Evolutionary conservation across 2,888 invertebrate species (phyloP), one percentile per base, ranked within the genome.

Genomic region (Dicycla oo): DNA sequence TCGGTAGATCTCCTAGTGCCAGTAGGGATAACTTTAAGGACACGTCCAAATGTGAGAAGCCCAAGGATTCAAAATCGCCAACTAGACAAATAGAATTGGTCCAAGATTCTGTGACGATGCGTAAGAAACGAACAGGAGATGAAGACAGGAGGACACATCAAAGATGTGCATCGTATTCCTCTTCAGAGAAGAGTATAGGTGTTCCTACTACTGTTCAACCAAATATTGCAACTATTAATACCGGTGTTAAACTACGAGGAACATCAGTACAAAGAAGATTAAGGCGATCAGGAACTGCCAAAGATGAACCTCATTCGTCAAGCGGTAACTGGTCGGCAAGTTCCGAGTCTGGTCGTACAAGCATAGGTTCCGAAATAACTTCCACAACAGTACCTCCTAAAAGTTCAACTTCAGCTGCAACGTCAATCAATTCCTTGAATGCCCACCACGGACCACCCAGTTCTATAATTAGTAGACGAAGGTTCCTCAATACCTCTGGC

Each of bases 261-360:
- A 97, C 97, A 67, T 97, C 98, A 4, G 96, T 97, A 49, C 97
- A 98, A 91, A 97, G 97, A 85, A 95, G 98, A 81, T 96, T 97
- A 87, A 96, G 98, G 75, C 96, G 98, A 78, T 97, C 97, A 51
- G 97, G 97, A 26, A 93, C 96, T 60, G 96, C 96, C 58, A 98
- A 97, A 91, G 98, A 98, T 80, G 98, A 98, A 88, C 98, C 97
- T 49, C 98, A 98, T 93, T 98, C 98, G 2, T 98, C 98, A 20
- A 98, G 98, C 87, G 99, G 99, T 53, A 99, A 99, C 93, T 99
- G 99, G 99, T 98, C 98, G 84, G 99, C 98, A 2, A 99, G 98
- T 89, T 98, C 98, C 0, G 98, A 98, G 92, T 98, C 98, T 68
- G 98, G 98, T 30, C 96, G 98, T 77, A 98, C 98, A 8, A 98